Percentiles rank a stretch among this genome's conserved stretches.
These are phyloP conservation scores for Girardinichthys multiradiatus DNA, from an alignment of 2,113 vertebrate genomes.

Conservation along the genomic window DNA sequence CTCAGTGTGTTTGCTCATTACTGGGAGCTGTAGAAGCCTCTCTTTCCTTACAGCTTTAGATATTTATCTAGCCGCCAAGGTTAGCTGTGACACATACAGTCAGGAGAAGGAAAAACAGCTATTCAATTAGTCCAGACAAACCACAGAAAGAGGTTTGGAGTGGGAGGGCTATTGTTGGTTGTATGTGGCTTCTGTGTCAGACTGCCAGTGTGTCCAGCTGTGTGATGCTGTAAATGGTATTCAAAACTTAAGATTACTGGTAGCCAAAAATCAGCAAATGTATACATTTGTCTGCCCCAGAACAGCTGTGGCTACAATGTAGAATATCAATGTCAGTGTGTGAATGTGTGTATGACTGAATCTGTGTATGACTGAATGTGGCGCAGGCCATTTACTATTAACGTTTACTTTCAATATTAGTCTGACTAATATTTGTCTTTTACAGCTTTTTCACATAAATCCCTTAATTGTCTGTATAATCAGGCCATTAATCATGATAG, in stretches of 20 bases:
- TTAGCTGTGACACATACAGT: conserved; percentile 17
- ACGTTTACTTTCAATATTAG: not conserved
- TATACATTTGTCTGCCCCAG: no score
- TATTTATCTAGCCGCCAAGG: conserved; percentile 17
- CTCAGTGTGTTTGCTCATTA: conserved; percentile 59
- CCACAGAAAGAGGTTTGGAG: conserved; percentile 23
- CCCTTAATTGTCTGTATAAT: no score
- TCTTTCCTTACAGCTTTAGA: conserved; percentile 30
- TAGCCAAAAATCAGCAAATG: not conserved
- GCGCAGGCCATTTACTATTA: no score
- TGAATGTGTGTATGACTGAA: no score
- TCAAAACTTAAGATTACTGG: not conserved
- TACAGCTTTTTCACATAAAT: not conserved
- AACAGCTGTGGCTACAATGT: no score
- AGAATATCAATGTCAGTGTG: no score
- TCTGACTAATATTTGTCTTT: not conserved
- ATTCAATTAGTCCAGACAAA: conserved; percentile 35
- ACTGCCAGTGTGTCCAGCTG: not conserved
- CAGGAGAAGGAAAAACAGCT: conserved; percentile 33
- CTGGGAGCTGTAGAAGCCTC: conserved; percentile 44
- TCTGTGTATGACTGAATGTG: no score
- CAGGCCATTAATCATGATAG: no score
- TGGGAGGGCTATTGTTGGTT: conserved; percentile 7
- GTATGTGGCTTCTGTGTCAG: not conserved
- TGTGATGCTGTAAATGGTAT: not conserved